Conservation (phyloP, 1,140 invertebrate genomes). For the Drosophila triauraria region DNA sequence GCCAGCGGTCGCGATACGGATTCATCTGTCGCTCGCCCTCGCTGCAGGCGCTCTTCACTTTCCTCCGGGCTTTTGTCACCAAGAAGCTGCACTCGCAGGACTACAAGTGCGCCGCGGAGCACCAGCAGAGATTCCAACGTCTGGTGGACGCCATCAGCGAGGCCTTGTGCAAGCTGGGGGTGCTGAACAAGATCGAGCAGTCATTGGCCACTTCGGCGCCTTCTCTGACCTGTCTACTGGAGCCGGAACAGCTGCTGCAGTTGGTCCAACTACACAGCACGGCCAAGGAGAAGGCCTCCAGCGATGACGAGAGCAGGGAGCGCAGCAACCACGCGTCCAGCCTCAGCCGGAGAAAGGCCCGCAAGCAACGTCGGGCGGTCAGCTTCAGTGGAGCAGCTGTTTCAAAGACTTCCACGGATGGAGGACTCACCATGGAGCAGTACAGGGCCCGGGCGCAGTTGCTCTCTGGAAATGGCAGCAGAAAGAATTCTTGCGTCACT, state of each 20-base stretch:
- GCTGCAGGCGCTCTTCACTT: conserved; percentile 66
- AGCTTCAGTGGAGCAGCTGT: conserved; percentile 64
- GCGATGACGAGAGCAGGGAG: conserved; percentile 79
- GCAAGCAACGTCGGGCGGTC: conserved; percentile 62
- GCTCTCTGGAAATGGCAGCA: conserved; percentile 5
- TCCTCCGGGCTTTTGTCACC: conserved; percentile 70
- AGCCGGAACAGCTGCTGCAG: conserved; percentile 69
- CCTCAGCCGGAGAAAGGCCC: conserved; percentile 66
- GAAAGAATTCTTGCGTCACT: not conserved
- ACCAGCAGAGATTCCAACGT: conserved; percentile 66
- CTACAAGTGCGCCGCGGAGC: conserved; percentile 57
- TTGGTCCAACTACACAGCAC: conserved; percentile 69
- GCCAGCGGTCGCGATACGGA: conserved; percentile 51
- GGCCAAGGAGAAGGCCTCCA: conserved; percentile 65
- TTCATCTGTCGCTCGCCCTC: conserved; percentile 71
- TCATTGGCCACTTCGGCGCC: conserved; percentile 37
- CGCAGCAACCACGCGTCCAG: conserved; percentile 62
- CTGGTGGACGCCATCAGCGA: conserved; percentile 73
- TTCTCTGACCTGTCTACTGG: conserved; percentile 37
- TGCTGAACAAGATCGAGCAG: conserved; percentile 75
- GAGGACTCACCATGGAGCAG: conserved; percentile 43
- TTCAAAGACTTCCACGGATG: conserved; percentile 7
- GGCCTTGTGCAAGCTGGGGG: conserved; percentile 71
- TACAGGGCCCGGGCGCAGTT: conserved; percentile 34
- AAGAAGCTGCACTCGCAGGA: conserved; percentile 79